phyloP scores from a whole-genome alignment of 2,797 vertebrate genomes.

The Eulemur rubriventer region DNA sequence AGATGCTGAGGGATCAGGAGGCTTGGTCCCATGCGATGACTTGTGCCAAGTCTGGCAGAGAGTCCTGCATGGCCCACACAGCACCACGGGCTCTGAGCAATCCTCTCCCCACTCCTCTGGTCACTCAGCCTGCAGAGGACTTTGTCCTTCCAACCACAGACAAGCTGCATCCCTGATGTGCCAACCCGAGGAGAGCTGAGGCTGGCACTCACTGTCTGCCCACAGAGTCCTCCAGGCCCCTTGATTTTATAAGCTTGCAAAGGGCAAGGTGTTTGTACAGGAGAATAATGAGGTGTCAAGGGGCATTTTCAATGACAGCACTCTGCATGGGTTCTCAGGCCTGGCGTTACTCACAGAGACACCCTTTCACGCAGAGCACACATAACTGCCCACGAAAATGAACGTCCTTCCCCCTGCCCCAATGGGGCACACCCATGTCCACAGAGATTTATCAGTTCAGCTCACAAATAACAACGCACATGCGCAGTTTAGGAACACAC shows the following conservation, averaged over 20 bases:
- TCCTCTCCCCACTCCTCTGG: background rate
- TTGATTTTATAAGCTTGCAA: background rate
- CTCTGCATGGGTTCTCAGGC: background rate
- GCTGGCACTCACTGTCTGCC: background rate
- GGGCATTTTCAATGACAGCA: background rate
- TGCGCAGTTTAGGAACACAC: background rate
- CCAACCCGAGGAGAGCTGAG: background rate
- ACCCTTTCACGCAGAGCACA: background rate
- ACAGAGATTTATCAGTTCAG: background rate
- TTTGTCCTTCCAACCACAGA: background rate
- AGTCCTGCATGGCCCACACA: background rate
- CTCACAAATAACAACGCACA: background rate
- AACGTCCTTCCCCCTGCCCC: background rate
- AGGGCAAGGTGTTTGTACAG: background rate
- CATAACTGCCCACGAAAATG: background rate
- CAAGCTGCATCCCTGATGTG: background rate
- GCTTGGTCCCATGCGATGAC: background rate
- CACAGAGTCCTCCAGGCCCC: background rate
- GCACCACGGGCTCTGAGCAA: background rate
- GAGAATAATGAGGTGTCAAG: background rate
- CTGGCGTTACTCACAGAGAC: background rate
- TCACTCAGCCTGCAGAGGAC: background rate
- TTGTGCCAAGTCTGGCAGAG: background rate
- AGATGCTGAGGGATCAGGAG: background rate
- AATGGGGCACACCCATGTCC: background rate